Conservation (phyloP, 2,113 vertebrate genomes). For the Condylura cristata region DNA sequence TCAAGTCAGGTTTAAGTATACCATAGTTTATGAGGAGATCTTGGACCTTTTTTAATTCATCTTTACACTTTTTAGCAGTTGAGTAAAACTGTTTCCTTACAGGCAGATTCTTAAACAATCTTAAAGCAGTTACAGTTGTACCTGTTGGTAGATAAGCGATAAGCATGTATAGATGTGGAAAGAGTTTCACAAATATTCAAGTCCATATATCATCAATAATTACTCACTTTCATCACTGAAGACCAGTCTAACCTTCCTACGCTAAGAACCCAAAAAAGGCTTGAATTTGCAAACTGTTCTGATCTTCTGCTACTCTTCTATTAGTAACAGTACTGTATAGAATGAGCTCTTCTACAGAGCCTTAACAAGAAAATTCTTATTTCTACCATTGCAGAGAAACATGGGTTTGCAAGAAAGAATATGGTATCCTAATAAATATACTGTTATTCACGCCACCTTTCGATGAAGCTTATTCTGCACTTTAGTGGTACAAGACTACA, state of each 20-base stretch:
- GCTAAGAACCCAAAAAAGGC: neutral
- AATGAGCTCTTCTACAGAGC: neutral
- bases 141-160: constrained; percentile 84
- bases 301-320: neutral
- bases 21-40: constrained; percentile 93
- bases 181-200: constrained; percentile 24
- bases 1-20: constrained; percentile 93
- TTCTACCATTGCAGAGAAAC: constrained; percentile 22
- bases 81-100: constrained; percentile 97
- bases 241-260: neutral
- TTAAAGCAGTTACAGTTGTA: constrained; percentile 93
- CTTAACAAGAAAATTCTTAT: neutral
- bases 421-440: neutral
- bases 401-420: neutral
- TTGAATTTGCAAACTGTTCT: constrained; percentile 8
- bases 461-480: neutral
- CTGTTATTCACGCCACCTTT: neutral
- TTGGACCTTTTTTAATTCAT: constrained; percentile 94
- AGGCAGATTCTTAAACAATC: constrained; percentile 96
- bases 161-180: constrained; percentile 37
- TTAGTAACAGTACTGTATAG: neutral
- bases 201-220: neutral
- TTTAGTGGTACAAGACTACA: neutral
- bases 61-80: constrained; percentile 94
- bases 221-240: neutral